phyloP scores from a whole-genome alignment of 53 echinoderm and acorn worm species.

The Holothuria leucospilota region DNA sequence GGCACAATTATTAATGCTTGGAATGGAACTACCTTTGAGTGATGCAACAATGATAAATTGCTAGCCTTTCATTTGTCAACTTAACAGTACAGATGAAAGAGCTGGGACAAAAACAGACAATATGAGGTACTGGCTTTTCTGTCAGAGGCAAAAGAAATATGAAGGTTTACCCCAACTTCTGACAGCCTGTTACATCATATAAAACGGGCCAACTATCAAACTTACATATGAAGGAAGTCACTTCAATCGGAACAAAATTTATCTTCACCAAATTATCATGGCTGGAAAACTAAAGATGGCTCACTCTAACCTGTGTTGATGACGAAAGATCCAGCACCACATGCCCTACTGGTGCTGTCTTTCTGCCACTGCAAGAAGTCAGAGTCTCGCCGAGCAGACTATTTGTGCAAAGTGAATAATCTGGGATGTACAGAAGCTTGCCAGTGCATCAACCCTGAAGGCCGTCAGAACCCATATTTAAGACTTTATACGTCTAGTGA shows the following conservation, averaged over 20 bases:
- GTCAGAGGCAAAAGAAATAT: background rate
- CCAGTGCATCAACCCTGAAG: background rate
- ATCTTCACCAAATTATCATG: too few species aligned
- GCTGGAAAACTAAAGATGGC: too few species aligned
- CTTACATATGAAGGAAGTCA: conserved; percentile 7
- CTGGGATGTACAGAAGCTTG: background rate
- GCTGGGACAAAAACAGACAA: background rate
- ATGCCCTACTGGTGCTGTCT: conserved; percentile 11
- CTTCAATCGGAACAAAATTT: background rate
- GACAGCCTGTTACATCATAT: conserved; percentile 33
- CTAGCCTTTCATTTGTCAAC: background rate
- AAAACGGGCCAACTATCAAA: background rate
- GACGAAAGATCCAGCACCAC: conserved; percentile 12
- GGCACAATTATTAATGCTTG: background rate
- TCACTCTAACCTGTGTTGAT: too few species aligned
- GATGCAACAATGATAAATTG: background rate
- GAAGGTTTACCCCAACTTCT: background rate
- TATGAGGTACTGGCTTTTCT: conserved; percentile 14
- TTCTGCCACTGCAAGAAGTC: conserved; percentile 32
- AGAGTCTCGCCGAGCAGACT: conserved; percentile 15
- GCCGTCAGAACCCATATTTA: background rate
- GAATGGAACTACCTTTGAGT: background rate
- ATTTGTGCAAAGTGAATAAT: conserved; percentile 6
- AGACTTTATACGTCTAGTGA: background rate
- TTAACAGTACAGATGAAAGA: background rate